Evolutionary conservation across 2,888 invertebrate genomes (phyloP).

Genomic region (Platycheirus rosarum): DNA sequence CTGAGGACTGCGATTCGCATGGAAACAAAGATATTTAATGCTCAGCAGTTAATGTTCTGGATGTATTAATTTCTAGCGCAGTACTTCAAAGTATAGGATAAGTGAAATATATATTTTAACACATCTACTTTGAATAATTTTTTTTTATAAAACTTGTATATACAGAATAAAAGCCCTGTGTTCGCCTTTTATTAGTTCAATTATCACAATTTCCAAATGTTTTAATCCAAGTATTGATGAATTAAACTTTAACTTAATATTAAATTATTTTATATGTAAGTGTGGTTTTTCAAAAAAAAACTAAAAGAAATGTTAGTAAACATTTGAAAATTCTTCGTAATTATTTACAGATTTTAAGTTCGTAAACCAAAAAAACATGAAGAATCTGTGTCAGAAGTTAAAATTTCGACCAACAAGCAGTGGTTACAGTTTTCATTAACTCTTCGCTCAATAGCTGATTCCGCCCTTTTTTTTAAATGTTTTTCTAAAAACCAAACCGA

Average conservation of each 20-base stretch:
- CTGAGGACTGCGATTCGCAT: too few relatives aligned
- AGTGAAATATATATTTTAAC: too few relatives aligned
- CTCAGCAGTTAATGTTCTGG: too few relatives aligned
- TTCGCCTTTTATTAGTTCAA: neutral
- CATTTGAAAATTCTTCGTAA: slow-evolving; percentile 11
- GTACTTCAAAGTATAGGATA: too few relatives aligned
- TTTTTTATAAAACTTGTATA: neutral
- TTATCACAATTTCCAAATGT: slow-evolving; percentile 37
- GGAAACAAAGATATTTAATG: too few relatives aligned
- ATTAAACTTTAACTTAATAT: neutral
- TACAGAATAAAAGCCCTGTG: neutral
- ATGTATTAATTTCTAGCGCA: too few relatives aligned
- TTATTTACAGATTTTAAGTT: slow-evolving; percentile 37
- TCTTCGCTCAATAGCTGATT: neutral
- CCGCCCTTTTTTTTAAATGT: neutral
- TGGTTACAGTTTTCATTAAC: too few relatives aligned
- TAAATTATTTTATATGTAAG: neutral
- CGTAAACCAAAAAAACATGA: neutral
- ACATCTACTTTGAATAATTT: too few relatives aligned
- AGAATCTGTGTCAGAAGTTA: neutral
- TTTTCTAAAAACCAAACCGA: too few relatives aligned
- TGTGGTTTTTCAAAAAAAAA: too few relatives aligned
- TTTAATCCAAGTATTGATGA: slow-evolving; percentile 4
- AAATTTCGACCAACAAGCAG: too few relatives aligned
- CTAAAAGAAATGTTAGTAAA: neutral